Conservation (phyloP, 2,888 invertebrate species). For the Drosophila pullipes region DNA sequence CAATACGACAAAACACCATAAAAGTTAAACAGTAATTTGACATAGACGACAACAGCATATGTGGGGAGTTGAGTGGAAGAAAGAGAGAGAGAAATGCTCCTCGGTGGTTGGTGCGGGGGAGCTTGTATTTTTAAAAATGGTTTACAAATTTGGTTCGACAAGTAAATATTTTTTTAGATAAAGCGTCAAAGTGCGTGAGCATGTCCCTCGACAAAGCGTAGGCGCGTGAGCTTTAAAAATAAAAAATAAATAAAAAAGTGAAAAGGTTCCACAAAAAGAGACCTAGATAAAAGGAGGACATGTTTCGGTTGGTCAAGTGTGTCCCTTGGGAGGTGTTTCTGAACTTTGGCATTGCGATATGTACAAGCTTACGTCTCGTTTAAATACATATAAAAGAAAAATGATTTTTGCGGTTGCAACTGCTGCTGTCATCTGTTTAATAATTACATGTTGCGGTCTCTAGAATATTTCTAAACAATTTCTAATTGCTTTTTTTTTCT, state of each 20-base stretch:
- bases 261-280: slow-evolving; percentile 30
- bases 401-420: slow-evolving; percentile 62
- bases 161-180: slow-evolving; percentile 72
- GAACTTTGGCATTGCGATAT: slow-evolving; percentile 38
- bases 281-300: slow-evolving; percentile 48
- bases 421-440: slow-evolving; percentile 59
- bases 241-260: slow-evolving; percentile 23
- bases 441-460: slow-evolving; percentile 56
- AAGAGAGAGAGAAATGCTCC: neutral
- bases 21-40: slow-evolving; percentile 81
- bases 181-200: slow-evolving; percentile 70
- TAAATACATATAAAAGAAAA: slow-evolving; percentile 5
- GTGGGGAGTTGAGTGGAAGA: slow-evolving; percentile 41
- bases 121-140: slow-evolving; percentile 63
- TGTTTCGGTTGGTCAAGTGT: slow-evolving; percentile 44
- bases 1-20: slow-evolving; percentile 73
- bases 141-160: slow-evolving; percentile 57
- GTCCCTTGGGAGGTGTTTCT: slow-evolving; percentile 20
- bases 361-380: neutral
- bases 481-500: slow-evolving; percentile 18
- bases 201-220: slow-evolving; percentile 40
- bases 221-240: slow-evolving; percentile 56
- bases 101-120: neutral
- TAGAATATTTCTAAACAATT: slow-evolving; percentile 42
- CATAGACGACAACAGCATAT: slow-evolving; percentile 72